Evolutionary conservation across 2,113 vertebrate genomes (phyloP).

Genomic region (Vombatus ursinus): DNA sequence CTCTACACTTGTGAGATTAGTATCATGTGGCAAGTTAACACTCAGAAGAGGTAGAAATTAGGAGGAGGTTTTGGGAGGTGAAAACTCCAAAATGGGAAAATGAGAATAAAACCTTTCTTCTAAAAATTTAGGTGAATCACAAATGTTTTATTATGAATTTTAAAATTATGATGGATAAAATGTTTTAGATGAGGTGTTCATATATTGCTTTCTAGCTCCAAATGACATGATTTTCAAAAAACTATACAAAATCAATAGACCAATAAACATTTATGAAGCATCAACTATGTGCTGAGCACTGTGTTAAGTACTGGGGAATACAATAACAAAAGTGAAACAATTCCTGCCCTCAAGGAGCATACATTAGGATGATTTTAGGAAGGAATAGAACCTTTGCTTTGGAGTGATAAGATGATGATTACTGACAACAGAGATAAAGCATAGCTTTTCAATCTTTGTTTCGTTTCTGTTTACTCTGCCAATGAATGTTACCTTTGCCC

Average conservation of each 20-base stretch:
- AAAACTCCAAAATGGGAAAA: not conserved
- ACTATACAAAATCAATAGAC: not conserved
- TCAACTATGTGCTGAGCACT: not conserved
- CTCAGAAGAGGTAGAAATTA: not conserved
- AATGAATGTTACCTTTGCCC: not conserved
- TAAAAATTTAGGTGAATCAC: not conserved
- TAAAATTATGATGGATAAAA: not conserved
- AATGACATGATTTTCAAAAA: not conserved
- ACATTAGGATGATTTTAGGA: not conserved
- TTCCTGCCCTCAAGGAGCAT: not conserved
- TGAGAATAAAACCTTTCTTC: not conserved
- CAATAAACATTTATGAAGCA: not conserved
- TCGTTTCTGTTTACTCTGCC: not conserved
- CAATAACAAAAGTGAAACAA: not conserved
- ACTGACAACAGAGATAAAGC: not conserved
- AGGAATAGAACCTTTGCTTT: not conserved
- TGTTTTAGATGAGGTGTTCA: not conserved
- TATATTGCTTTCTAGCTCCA: not conserved
- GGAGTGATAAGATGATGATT: not conserved
- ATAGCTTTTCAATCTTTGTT: too few relatives aligned
- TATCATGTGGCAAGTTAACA: not conserved
- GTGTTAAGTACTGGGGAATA: not conserved
- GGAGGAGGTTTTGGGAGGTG: not conserved
- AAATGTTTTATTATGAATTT: not conserved
- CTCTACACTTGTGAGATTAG: not conserved